Percentiles rank a stretch among this genome's conserved stretches.
Evolutionary conservation across 2,797 vertebrate genomes (phyloP).

Genomic region (Trematomus bernacchii): DNA sequence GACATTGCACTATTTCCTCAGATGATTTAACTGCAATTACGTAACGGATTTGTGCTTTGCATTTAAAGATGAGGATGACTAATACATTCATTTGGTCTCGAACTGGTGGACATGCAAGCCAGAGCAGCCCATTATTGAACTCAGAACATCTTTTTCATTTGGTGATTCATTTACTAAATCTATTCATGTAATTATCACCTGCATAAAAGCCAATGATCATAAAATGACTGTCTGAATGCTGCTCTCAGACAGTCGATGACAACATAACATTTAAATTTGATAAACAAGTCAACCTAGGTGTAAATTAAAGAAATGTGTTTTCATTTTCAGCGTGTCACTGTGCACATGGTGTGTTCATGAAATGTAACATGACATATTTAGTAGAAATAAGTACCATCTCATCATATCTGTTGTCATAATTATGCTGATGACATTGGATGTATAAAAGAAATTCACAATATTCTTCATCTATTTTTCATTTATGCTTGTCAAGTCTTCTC

Average conservation of each 20-base stretch:
- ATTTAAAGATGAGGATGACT: slow-evolving; percentile 24
- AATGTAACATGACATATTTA: slow-evolving; percentile 16
- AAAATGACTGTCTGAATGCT: slow-evolving; percentile 15
- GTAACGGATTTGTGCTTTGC: slow-evolving; percentile 10
- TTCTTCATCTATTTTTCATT: slow-evolving; percentile 11
- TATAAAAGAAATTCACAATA: not conserved
- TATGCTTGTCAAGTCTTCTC: slow-evolving; percentile 14
- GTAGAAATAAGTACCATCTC: no score
- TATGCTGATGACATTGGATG: not conserved
- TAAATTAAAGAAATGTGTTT: slow-evolving; percentile 31
- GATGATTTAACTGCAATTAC: slow-evolving; percentile 16
- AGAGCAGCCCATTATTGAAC: slow-evolving; percentile 16
- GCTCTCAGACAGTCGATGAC: slow-evolving; percentile 10
- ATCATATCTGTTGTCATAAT: slow-evolving; percentile 8
- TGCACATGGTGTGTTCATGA: not conserved
- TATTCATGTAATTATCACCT: slow-evolving; percentile 27
- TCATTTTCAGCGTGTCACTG: slow-evolving; percentile 13
- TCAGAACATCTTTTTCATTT: slow-evolving; percentile 36
- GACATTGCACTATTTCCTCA: slow-evolving; percentile 18
- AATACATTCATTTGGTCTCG: slow-evolving; percentile 3
- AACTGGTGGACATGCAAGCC: slow-evolving; percentile 15
- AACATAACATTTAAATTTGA: slow-evolving; percentile 18
- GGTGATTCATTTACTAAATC: slow-evolving; percentile 19
- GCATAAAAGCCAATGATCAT: slow-evolving; percentile 30
- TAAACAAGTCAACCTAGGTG: slow-evolving; percentile 13